phyloP scores from a whole-genome alignment of 1,140 invertebrate genomes.

The Drosophila sproati region DNA sequence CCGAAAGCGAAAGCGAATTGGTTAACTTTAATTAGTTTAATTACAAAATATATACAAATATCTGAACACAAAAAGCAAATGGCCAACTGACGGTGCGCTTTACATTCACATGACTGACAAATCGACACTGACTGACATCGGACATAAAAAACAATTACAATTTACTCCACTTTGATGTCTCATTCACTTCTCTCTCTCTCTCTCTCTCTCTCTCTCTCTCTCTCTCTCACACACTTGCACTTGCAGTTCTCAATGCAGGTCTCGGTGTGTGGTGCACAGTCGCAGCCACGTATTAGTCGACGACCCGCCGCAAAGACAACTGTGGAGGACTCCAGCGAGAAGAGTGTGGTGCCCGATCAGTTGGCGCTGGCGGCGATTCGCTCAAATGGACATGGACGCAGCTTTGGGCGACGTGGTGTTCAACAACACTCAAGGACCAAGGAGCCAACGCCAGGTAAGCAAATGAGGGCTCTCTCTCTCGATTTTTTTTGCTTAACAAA shows the following conservation, averaged over 20 bases:
- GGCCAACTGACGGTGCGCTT: constrained; percentile 18
- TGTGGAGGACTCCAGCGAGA: constrained; percentile 57
- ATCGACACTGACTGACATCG: constrained; percentile 17
- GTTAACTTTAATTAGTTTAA: constrained; percentile 77
- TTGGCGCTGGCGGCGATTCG: constrained; percentile 63
- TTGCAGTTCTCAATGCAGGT: constrained; percentile 25
- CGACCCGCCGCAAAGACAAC: constrained; percentile 31
- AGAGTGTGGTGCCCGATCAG: constrained; percentile 61
- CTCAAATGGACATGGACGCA: constrained; percentile 52
- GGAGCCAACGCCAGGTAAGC: constrained; percentile 22
- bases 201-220: constrained; percentile 3
- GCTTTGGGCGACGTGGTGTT: constrained; percentile 49
- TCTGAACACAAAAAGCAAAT: constrained; percentile 20
- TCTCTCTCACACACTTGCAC: constrained; percentile 1
- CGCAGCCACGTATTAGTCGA: constrained; percentile 40
- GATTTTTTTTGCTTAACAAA: not conserved
- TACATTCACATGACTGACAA: constrained; percentile 19
- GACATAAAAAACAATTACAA: constrained; percentile 11
- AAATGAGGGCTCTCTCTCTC: not conserved
- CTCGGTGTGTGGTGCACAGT: constrained; percentile 13
- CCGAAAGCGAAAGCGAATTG: constrained; percentile 69
- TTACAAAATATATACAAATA: constrained; percentile 45
- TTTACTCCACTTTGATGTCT: constrained; percentile 24
- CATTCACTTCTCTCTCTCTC: not conserved
- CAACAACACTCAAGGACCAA: constrained; percentile 32